Evolutionary conservation across 1,140 invertebrate species (phyloP), one percentile per base, ranked within the genome.

Genomic region (Sarcophaga peregrina): DNA sequence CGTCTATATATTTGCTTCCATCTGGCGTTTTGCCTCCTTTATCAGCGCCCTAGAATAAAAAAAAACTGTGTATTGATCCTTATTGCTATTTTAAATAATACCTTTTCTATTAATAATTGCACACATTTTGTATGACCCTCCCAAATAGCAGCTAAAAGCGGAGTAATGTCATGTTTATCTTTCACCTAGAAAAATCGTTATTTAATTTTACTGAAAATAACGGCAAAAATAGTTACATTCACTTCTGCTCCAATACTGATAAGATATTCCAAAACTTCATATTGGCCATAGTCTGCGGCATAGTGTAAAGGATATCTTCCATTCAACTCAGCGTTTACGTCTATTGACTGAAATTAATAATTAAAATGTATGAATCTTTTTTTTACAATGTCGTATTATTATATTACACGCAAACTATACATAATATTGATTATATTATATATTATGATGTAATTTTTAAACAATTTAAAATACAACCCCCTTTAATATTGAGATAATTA

Each of bases 201-300:
- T 15, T 62, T 25, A 52, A 76, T 76, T 52, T 52, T 52, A 52
- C 13, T 58, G 15, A 58, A 58, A 58, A 58, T 37, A 15, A 58
- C 2, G 46, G 72, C 37, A 48, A 8, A 15, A 52, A 78, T 20
- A 58, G 84, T 94, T 94, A 98, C 97, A 94, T 99, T 97, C 37
- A 97, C 94, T 92, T 98, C 93, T 81, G 97, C 97, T 87, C 97
- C 97, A 92, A 96, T 96, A 37, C 94, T 93, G 83, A 98, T 91
- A 84, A 99, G 93, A 91, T 96, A 98, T 90, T 96, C 93, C 74
- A 98, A 93, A n/a, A 98, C 96, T 90, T 96, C 96, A 80, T 92
- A 93, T 91, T 99, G 97, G 0, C 97, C 97, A 92, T 98, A 99
- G 92, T 99, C 98, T 75, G 97, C 97, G 58, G 97, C 97, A 92